phyloP scores from a whole-genome alignment of 1,140 invertebrate species.

The Drosophila micromelanica region DNA sequence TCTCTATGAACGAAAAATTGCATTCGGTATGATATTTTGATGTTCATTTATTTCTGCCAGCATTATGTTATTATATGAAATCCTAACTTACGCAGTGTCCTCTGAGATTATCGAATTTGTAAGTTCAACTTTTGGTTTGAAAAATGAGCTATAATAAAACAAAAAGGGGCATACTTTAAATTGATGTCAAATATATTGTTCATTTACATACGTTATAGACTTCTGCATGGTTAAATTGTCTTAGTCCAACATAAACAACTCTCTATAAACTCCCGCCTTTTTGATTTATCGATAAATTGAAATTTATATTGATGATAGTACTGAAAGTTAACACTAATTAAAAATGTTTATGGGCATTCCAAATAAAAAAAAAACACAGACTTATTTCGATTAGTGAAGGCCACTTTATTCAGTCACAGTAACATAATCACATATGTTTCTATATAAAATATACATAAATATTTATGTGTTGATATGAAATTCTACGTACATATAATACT shows the following conservation, averaged over 20 bases:
- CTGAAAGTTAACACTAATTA: background rate
- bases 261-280: constrained; percentile 52
- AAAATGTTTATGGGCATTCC: too few species aligned
- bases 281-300: constrained; percentile 16
- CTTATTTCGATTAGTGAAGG: too few species aligned
- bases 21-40: background rate
- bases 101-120: background rate
- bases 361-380: too few species aligned
- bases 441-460: too few species aligned
- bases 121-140: constrained; percentile 53
- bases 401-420: too few species aligned
- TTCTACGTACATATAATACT: too few species aligned
- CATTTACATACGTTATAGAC: constrained; percentile 62
- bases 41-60: background rate
- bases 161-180: background rate
- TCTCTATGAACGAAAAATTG: background rate
- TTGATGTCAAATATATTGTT: background rate
- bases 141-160: constrained; percentile 52
- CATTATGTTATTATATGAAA: background rate
- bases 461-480: too few species aligned
- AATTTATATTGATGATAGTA: too few species aligned
- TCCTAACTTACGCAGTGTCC: constrained; percentile 43
- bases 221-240: constrained; percentile 54
- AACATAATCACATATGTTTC: too few species aligned
- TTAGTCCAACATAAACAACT: constrained; percentile 16